A percentile compares a stretch with the other conserved stretches of the same genome.
Evolutionary conservation across 2,113 vertebrate species (phyloP).

Genomic region (Cricetomys ansorgei): DNA sequence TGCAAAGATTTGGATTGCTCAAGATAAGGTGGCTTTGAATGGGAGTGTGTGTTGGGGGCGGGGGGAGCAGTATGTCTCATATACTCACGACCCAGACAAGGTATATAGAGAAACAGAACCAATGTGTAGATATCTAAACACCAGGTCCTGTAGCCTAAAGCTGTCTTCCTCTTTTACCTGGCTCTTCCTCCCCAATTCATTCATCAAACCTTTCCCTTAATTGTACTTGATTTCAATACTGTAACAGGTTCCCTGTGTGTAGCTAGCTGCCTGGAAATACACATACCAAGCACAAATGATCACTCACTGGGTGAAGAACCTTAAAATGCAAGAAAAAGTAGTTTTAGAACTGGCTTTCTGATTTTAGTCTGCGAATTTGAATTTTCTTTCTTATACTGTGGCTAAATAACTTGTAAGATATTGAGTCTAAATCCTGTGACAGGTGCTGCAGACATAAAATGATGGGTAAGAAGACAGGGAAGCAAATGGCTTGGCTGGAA

Average conservation of each 20-base stretch:
- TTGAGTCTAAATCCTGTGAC: background rate
- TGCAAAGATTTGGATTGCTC: constrained; percentile 2
- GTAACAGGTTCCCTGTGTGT: background rate
- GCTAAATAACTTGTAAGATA: background rate
- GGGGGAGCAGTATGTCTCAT: too few species aligned
- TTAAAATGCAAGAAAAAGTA: background rate
- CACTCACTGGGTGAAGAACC: background rate
- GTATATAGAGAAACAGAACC: background rate
- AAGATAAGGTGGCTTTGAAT: constrained; percentile 20
- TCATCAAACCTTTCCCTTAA: background rate
- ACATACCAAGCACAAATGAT: background rate
- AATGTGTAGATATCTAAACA: background rate
- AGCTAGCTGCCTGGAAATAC: fast-evolving
- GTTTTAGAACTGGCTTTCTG: background rate
- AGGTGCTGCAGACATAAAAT: background rate
- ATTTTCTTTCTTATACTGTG: background rate
- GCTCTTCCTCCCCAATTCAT: background rate
- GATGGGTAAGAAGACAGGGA: background rate
- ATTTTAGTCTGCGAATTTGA: background rate
- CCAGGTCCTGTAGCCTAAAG: background rate
- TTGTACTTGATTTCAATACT: background rate
- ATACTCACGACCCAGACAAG: background rate
- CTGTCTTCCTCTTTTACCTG: background rate
- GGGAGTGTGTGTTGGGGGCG: too few species aligned
- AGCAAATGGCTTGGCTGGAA: background rate